Percentiles rank a stretch among this genome's conserved stretches.
phyloP scores from a whole-genome alignment of 2,888 invertebrate genomes.

The Aleiodes testaceus region DNA sequence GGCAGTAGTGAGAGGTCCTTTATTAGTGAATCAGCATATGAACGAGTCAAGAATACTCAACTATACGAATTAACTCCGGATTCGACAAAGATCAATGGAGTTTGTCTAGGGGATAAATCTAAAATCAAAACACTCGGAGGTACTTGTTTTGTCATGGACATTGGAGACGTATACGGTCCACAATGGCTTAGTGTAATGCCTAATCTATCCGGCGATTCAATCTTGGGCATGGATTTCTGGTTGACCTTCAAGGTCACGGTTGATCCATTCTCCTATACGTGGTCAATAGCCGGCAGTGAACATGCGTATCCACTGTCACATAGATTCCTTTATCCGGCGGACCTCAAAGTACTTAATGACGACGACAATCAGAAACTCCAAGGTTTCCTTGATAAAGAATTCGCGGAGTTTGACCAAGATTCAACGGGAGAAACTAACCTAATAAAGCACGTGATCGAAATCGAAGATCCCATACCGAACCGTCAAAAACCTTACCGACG shows the following conservation, averaged over 20 bases:
- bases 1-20: too few species aligned
- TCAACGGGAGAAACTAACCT: constrained; percentile 28
- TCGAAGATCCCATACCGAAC: constrained; percentile 40
- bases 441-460: constrained; percentile 42
- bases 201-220: too few species aligned
- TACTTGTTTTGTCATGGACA: not conserved
- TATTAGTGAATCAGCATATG: too few species aligned
- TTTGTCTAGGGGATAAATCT: not conserved
- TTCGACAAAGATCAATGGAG: not conserved
- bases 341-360: too few species aligned
- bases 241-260: not conserved
- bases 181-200: too few species aligned
- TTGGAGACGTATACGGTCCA: not conserved
- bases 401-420: too few species aligned
- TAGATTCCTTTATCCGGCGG: too few species aligned
- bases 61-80: constrained; percentile 29
- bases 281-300: too few species aligned
- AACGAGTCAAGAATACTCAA: not conserved
- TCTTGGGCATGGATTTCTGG: not conserved
- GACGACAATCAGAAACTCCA: too few species aligned
- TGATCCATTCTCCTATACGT: not conserved
- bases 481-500: constrained; percentile 43
- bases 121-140: not conserved
- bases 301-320: too few species aligned
- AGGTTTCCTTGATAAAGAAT: too few species aligned